Evolutionary conservation across 1,140 invertebrate genomes (phyloP).

Genomic region (Pteromalus puparum): DNA sequence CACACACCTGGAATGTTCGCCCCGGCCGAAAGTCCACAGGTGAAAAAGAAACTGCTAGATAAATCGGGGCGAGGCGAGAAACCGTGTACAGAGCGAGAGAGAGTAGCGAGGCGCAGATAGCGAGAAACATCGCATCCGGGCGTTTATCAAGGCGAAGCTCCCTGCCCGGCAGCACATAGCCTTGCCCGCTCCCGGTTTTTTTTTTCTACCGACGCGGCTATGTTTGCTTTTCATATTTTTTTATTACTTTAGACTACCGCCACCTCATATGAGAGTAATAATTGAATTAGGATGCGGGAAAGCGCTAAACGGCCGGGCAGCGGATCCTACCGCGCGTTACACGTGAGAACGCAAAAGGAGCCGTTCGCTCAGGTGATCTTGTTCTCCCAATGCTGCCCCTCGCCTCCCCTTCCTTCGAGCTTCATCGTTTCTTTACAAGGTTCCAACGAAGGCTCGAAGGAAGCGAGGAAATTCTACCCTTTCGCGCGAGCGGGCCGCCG

Average conservation of each 20-base stretch:
- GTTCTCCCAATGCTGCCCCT: not conserved
- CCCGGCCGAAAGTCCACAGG: not conserved
- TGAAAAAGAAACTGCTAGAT: slow-evolving; percentile 4
- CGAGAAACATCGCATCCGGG: slow-evolving; percentile 51
- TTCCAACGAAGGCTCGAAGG: not conserved
- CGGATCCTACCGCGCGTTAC: not conserved
- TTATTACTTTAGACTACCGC: not conserved
- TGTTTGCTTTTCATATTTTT: slow-evolving; percentile 51
- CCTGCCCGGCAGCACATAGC: not conserved
- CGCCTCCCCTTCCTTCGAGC: not conserved
- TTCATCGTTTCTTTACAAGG: not conserved
- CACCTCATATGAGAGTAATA: slow-evolving; percentile 42
- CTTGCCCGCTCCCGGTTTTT: not conserved
- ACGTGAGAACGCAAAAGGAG: slow-evolving; percentile 27
- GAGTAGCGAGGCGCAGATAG: slow-evolving; percentile 19
- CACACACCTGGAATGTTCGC: slow-evolving; percentile 28
- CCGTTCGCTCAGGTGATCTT: slow-evolving; percentile 37
- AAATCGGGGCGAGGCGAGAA: slow-evolving; percentile 29
- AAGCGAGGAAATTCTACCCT: slow-evolving; percentile 42
- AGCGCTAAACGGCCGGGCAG: slow-evolving; percentile 48
- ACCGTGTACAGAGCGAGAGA: not conserved
- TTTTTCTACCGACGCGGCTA: not conserved
- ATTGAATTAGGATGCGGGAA: slow-evolving; percentile 56
- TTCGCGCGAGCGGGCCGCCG: not conserved
- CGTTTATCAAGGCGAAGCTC: slow-evolving; percentile 46